Base-by-base conservation (phyloP, 2,888 invertebrate species). In the Molorchus minor region DNA sequence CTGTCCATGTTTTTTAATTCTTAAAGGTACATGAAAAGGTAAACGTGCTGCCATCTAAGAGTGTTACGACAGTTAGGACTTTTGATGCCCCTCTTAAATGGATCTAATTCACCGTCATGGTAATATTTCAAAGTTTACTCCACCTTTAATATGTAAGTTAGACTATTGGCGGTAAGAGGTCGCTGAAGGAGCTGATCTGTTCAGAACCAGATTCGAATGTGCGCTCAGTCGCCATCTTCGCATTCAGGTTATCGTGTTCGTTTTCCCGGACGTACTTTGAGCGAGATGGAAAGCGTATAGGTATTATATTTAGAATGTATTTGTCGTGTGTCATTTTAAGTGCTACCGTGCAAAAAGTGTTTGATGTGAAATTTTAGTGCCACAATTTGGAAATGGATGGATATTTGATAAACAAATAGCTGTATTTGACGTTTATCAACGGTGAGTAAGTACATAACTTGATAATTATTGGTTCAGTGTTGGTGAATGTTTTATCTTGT, bases 221-320 rank as follows among this genome's bases (percentile, higher is more conserved):
- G 36, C n/a, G n/a, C 49, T 58, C 65, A 61, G 71, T 67, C 70
- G 72, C 72, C 72, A 71, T 71, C 65, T 70, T 71, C 70, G 64
- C 47, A 51, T 67, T 58, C 61, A 51, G 41, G 60, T 62, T 68
- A 70, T 69, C 63, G 65, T 64, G 56, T 64, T 57, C 64, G 68
- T 65, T 65, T 52, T 55, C 62, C 55, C 64, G 64, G 67, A 70
- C 62, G 65, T 66, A 65, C 58, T 69, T 51, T 51, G 73, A 76
- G 75, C 73, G 76, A 74, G 75, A 76, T 73, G 74, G 76, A 71
- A 72, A 71, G 61, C 72, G 73, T 72, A 73, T 75, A n/a, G n/a
- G n/a, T n/a, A 74, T 72, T 33, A 74, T 72, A 75, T 75, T 76
- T 75, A 74, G 75, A 74, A 72, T 71, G 69, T 71, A 71, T 69